phyloP scores from a whole-genome alignment of 2,113 vertebrate species.

The Prietella phreatophila region DNA sequence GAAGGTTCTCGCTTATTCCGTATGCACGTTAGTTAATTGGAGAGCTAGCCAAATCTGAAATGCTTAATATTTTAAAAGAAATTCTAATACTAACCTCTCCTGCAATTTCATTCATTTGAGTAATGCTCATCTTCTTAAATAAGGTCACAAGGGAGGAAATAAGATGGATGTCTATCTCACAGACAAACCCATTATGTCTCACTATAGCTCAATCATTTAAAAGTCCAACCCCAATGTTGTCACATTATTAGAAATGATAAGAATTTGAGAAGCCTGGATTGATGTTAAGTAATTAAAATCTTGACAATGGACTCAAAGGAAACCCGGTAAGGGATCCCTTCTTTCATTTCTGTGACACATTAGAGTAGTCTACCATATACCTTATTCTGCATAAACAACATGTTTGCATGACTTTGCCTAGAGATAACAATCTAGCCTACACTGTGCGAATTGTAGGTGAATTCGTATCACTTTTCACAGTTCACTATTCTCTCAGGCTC shows the following conservation, averaged over 20 bases:
- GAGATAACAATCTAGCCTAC: not conserved
- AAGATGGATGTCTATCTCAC: conserved; percentile 26
- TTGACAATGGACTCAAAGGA: not conserved
- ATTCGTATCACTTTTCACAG: not conserved
- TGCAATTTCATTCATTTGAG: not conserved
- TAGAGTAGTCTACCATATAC: not conserved
- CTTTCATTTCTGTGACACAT: not conserved
- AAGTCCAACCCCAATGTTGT: conserved; percentile 7
- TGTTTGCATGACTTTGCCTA: not conserved
- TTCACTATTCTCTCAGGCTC: not conserved
- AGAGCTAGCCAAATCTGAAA: not conserved
- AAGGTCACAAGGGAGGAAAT: conserved; percentile 19
- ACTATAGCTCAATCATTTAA: conserved; percentile 28
- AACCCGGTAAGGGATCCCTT: not conserved
- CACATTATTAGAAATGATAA: conserved; percentile 39
- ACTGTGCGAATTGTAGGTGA: not conserved
- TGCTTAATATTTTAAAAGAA: conserved; percentile 1
- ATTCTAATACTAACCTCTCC: not conserved
- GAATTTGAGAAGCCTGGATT: conserved; percentile 5
- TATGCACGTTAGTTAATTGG: not conserved
- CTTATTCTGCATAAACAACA: not conserved
- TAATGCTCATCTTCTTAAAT: conserved; percentile 15
- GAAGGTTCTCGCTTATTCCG: not conserved
- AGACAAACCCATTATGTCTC: conserved; percentile 39
- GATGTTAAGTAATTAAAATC: conserved; percentile 35